A percentile compares a stretch with the other conserved stretches of the same genome.
Conservation (phyloP, 2,888 invertebrate species). For the Gastrophysa polygoni region DNA sequence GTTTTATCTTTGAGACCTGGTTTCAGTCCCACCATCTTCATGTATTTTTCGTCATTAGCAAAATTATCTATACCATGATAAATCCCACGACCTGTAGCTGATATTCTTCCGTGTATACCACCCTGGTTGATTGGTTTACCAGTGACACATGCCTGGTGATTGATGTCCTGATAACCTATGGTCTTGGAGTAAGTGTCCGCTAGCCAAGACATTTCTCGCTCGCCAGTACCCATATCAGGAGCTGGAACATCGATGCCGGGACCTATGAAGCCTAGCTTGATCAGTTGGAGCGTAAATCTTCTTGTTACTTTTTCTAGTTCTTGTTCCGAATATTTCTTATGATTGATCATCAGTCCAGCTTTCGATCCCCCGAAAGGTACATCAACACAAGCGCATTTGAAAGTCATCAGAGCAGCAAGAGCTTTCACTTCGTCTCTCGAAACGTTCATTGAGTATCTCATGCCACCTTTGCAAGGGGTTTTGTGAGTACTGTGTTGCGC, state of each 20-base stretch:
- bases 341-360: constrained; percentile 95
- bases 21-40: constrained; percentile 88
- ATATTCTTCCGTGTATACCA: constrained; percentile 95
- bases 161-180: constrained; percentile 89
- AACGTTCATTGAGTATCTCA: constrained; percentile 93
- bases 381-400: constrained; percentile 98
- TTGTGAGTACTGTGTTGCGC: constrained; percentile 98
- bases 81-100: constrained; percentile 94
- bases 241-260: constrained; percentile 99
- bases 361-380: constrained; percentile 98
- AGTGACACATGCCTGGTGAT: constrained; percentile 95
- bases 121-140: constrained; percentile 97
- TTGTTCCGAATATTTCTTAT: constrained; percentile 85
- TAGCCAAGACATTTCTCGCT: constrained; percentile 98
- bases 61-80: constrained; percentile 95
- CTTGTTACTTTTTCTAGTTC: constrained; percentile 98
- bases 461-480: constrained; percentile 99
- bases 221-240: constrained; percentile 98
- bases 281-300: constrained; percentile 91
- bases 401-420: constrained; percentile 96
- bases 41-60: constrained; percentile 91
- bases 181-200: constrained; percentile 98
- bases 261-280: constrained; percentile 97
- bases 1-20: constrained; percentile 97
- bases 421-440: constrained; percentile 95